Conservation (phyloP, 1,140 invertebrate genomes). For the Psix sp. region DNA sequence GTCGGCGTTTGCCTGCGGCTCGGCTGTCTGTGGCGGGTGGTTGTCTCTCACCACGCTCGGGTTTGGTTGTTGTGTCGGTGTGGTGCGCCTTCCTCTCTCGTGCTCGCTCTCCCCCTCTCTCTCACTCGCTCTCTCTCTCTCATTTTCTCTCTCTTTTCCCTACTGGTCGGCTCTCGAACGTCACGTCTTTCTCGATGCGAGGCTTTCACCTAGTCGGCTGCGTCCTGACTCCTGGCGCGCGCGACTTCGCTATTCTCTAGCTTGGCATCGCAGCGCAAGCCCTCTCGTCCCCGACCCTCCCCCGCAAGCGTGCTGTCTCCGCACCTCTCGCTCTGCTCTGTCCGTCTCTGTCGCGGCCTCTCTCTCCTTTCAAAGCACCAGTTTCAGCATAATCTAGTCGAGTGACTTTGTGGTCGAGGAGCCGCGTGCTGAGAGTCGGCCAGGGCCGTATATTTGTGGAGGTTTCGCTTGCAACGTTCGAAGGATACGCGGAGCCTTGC, state of each 20-base stretch:
- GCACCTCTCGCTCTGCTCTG: constrained; percentile 23
- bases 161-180: constrained; percentile 7
- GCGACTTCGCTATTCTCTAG: constrained; percentile 49
- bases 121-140: too few species aligned
- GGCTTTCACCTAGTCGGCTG: constrained; percentile 53
- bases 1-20: too few species aligned
- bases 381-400: constrained; percentile 70
- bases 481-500: constrained; percentile 20
- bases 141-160: too few species aligned
- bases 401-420: constrained; percentile 60
- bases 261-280: constrained; percentile 20
- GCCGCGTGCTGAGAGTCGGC: constrained; percentile 58
- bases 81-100: too few species aligned
- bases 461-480: constrained; percentile 13
- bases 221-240: constrained; percentile 58
- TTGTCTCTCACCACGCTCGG: too few species aligned
- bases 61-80: too few species aligned
- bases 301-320: constrained; percentile 7
- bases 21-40: too few species aligned
- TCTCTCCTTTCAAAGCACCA: constrained; percentile 59
- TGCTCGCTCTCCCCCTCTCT: too few species aligned
- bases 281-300: constrained; percentile 9
- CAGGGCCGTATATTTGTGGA: constrained; percentile 55
- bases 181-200: constrained; percentile 48
- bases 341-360: constrained; percentile 7